These are phyloP conservation scores for Torymus texanus DNA, from an alignment of 2,888 invertebrate genomes.

Conservation along the genomic window DNA sequence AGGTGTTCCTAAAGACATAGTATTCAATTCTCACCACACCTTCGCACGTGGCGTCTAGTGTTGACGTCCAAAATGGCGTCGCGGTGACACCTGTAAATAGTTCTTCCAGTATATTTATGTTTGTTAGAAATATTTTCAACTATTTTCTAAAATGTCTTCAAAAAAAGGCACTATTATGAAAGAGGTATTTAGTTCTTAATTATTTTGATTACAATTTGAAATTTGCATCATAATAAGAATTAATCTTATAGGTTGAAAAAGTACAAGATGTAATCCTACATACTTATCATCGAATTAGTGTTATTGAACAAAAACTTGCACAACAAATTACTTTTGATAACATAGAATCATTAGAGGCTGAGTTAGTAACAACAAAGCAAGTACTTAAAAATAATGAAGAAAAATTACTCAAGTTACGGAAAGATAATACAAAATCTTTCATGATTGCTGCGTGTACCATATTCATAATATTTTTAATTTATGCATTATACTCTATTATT, in stretches of 20 bases:
- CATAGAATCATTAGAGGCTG: too few relatives aligned
- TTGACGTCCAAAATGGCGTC: constrained; percentile 54
- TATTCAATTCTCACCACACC: background rate
- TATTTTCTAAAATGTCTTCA: constrained; percentile 39
- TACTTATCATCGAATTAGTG: constrained; percentile 64
- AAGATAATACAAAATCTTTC: constrained; percentile 68
- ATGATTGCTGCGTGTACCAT: constrained; percentile 66
- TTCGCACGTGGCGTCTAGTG: constrained; percentile 18
- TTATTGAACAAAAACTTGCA: constrained; percentile 66
- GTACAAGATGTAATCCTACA: constrained; percentile 66
- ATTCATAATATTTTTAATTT: constrained; percentile 64
- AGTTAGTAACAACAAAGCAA: constrained; percentile 9
- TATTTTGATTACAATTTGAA: background rate
- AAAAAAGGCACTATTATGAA: constrained; percentile 36
- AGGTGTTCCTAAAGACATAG: constrained; percentile 32
- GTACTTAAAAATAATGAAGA: constrained; percentile 66
- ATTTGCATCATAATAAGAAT: background rate
- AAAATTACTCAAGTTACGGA: constrained; percentile 63
- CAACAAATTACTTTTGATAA: constrained; percentile 51
- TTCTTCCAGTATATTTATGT: constrained; percentile 14
- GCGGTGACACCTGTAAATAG: constrained; percentile 27
- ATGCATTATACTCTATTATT: constrained; percentile 64
- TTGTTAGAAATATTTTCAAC: constrained; percentile 5
- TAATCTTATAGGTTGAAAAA: constrained; percentile 64
- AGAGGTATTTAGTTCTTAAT: constrained; percentile 41